Conservation (phyloP, 1,140 invertebrate species). For the Bombus terrestris region DNA sequence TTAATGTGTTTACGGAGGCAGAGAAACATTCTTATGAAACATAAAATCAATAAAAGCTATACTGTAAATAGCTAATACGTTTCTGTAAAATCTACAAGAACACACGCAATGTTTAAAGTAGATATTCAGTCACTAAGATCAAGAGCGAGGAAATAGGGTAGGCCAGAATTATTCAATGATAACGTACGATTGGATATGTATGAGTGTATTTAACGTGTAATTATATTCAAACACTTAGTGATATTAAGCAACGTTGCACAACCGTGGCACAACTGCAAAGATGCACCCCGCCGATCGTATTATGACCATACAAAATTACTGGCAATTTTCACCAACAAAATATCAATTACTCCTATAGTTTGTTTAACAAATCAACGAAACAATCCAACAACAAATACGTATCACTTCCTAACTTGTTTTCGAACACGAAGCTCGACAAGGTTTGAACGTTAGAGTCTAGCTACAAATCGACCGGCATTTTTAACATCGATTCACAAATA, state of each 20-base stretch:
- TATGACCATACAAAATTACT: conserved; percentile 17
- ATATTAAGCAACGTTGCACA: conserved; percentile 2
- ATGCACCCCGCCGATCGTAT: neutral
- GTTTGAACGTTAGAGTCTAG: neutral
- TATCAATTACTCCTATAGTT: neutral
- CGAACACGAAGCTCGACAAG: neutral
- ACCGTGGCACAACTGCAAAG: neutral
- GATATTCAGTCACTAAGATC: neutral
- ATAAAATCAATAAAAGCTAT: conserved; percentile 37
- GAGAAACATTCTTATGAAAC: neutral
- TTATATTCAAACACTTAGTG: conserved; percentile 61
- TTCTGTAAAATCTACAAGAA: neutral
- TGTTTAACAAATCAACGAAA: neutral
- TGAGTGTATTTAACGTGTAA: conserved; percentile 60
- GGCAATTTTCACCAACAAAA: neutral
- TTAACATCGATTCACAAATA: neutral
- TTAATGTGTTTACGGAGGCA: neutral
- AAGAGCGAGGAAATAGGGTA: neutral
- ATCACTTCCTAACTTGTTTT: neutral
- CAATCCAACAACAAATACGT: neutral
- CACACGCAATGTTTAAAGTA: neutral
- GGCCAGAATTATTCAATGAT: neutral
- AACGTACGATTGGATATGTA: conserved; percentile 47
- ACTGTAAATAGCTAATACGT: neutral
- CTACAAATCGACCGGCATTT: neutral